Evolutionary conservation across 2,113 vertebrate species (phyloP).

Genomic region (Myiopsitta monachus): DNA sequence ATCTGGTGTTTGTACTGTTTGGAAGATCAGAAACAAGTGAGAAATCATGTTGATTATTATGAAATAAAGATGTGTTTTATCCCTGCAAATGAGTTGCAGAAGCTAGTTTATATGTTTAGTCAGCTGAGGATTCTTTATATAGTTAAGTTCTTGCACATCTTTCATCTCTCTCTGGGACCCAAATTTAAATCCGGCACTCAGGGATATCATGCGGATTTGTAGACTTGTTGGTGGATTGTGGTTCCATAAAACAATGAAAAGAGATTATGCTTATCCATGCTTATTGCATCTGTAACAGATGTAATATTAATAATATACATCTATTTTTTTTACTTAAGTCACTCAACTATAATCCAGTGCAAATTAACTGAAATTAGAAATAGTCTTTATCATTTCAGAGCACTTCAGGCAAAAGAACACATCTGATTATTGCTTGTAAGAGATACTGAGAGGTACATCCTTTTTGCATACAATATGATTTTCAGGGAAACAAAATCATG

Average conservation of each 20-base stretch:
- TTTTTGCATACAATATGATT: background rate
- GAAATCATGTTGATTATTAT: background rate
- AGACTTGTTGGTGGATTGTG: conserved; percentile 35
- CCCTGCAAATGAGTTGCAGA: background rate
- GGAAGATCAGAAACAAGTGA: background rate
- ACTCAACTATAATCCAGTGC: background rate
- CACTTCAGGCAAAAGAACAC: background rate
- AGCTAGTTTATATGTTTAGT: background rate
- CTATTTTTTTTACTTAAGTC: background rate
- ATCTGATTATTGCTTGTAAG: background rate
- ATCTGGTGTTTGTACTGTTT: background rate
- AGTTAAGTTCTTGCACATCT: background rate
- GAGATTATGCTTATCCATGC: conserved; percentile 44
- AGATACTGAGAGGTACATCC: background rate
- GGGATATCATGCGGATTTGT: conserved; percentile 16
- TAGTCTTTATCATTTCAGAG: background rate
- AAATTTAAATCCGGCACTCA: conserved; percentile 4
- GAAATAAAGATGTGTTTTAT: background rate
- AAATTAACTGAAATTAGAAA: conserved; percentile 35
- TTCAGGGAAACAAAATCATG: background rate
- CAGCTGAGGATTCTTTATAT: background rate
- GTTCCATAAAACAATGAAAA: conserved; percentile 52
- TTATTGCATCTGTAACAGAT: conserved; percentile 43
- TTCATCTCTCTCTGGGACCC: background rate
- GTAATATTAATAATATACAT: conserved; percentile 47